These are phyloP conservation scores for Raja brachyura DNA, from an alignment of 2,113 vertebrate species.

Conservation along the genomic window DNA sequence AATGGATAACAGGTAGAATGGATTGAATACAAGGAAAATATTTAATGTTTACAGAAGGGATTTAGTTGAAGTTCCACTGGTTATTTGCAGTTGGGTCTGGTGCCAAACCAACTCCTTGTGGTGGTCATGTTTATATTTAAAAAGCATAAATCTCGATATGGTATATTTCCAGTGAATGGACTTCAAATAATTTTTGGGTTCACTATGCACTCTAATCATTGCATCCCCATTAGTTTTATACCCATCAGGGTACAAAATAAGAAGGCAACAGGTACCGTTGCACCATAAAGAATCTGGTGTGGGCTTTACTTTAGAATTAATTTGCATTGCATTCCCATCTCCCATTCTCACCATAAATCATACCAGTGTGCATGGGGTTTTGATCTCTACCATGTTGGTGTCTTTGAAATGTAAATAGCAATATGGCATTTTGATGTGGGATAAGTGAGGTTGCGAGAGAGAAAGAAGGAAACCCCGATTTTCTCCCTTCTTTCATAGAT, in stretches of 20 bases:
- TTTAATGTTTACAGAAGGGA: slow-evolving; percentile 1
- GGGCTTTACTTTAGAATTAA: background rate
- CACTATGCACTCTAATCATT: background rate
- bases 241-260: background rate
- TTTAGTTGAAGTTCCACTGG: slow-evolving; percentile 20
- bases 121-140: slow-evolving; percentile 14
- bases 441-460: background rate
- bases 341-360: background rate
- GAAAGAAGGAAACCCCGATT: background rate
- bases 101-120: background rate
- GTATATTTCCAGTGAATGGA: background rate
- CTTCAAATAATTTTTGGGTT: background rate
- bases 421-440: background rate
- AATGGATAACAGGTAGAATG: background rate
- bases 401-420: background rate
- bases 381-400: background rate
- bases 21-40: background rate
- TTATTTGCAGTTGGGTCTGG: background rate
- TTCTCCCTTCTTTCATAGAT: background rate
- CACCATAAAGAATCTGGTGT: background rate
- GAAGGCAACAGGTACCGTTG: background rate
- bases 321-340: background rate
- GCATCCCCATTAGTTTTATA: background rate
- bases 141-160: background rate
- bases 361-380: background rate